Evolutionary conservation across 2,797 vertebrate genomes (phyloP).

Genomic region (Leptodactylus fallax): DNA sequence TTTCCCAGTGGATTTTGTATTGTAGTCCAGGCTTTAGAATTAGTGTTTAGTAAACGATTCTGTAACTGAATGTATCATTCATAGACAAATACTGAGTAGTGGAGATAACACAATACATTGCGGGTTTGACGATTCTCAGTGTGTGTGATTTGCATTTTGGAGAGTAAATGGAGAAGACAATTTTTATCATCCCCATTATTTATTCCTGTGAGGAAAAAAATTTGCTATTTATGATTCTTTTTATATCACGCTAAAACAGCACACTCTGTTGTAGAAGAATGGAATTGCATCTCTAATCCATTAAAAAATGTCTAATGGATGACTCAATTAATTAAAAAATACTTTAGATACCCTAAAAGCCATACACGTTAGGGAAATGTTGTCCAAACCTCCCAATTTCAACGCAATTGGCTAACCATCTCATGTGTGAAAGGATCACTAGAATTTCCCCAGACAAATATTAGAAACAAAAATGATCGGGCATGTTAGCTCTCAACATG

Average conservation of each 20-base stretch:
- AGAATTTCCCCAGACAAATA: too few species aligned
- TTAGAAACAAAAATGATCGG: too few species aligned
- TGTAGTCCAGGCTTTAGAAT: neutral
- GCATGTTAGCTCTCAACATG: too few species aligned
- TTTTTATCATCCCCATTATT: neutral
- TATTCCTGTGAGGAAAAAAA: neutral
- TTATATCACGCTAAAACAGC: neutral
- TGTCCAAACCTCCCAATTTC: too few species aligned
- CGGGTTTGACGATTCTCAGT: neutral
- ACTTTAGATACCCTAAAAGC: too few species aligned
- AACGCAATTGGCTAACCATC: too few species aligned
- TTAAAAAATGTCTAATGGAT: neutral
- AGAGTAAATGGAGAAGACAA: neutral
- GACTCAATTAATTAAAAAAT: too few species aligned
- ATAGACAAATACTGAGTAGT: neutral
- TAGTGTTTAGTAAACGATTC: neutral
- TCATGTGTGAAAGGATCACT: too few species aligned
- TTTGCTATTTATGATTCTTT: neutral
- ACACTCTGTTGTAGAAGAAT: neutral
- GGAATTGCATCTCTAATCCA: neutral
- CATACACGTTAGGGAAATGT: too few species aligned
- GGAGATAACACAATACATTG: neutral
- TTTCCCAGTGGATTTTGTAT: slow-evolving; percentile 17
- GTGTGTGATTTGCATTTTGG: neutral
- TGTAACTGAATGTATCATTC: neutral